Percentiles rank a stretch among this genome's conserved stretches.
phyloP scores from a whole-genome alignment of 2,888 invertebrate species.

The Brachypalpus laphriformis region DNA sequence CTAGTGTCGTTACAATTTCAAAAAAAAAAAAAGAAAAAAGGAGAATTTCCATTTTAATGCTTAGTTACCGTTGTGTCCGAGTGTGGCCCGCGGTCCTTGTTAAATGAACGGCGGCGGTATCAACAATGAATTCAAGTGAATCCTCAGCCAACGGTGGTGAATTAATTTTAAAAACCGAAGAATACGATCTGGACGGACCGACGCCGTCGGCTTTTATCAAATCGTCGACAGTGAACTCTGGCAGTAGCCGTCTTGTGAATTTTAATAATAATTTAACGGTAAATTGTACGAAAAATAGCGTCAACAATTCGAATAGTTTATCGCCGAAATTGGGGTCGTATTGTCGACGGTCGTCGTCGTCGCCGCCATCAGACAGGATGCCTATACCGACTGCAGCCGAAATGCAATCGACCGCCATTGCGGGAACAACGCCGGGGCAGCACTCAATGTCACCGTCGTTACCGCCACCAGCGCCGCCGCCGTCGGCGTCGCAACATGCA shows the following conservation, averaged over 20 bases:
- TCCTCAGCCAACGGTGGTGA: slow-evolving; percentile 46
- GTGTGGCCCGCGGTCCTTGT: slow-evolving; percentile 33
- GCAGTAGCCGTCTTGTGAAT: slow-evolving; percentile 26
- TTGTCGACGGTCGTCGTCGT: slow-evolving; percentile 21
- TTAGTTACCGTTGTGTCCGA: slow-evolving; percentile 30
- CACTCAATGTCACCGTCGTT: slow-evolving; percentile 63
- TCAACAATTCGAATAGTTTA: slow-evolving; percentile 19
- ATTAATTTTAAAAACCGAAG: slow-evolving; percentile 67
- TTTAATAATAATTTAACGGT: slow-evolving; percentile 53
- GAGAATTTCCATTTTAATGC: slow-evolving; percentile 15
- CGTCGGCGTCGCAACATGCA: neutral
- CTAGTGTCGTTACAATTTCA: neutral
- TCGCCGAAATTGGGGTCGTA: slow-evolving; percentile 58
- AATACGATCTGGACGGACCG: slow-evolving; percentile 59
- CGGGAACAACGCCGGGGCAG: slow-evolving; percentile 55
- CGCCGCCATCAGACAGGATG: slow-evolving; percentile 55
- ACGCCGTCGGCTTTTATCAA: slow-evolving; percentile 36
- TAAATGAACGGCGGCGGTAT: slow-evolving; percentile 54
- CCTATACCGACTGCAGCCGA: slow-evolving; percentile 50
- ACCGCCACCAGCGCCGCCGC: slow-evolving; percentile 6
- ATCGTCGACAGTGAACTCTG: slow-evolving; percentile 6
- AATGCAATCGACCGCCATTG: slow-evolving; percentile 47
- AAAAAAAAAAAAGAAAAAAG: slow-evolving; percentile 3
- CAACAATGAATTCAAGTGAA: slow-evolving; percentile 72
- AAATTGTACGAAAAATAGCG: slow-evolving; percentile 8